Evolutionary conservation across 2,888 invertebrate genomes (phyloP).

Genomic region (Ecliptopera silaceata): DNA sequence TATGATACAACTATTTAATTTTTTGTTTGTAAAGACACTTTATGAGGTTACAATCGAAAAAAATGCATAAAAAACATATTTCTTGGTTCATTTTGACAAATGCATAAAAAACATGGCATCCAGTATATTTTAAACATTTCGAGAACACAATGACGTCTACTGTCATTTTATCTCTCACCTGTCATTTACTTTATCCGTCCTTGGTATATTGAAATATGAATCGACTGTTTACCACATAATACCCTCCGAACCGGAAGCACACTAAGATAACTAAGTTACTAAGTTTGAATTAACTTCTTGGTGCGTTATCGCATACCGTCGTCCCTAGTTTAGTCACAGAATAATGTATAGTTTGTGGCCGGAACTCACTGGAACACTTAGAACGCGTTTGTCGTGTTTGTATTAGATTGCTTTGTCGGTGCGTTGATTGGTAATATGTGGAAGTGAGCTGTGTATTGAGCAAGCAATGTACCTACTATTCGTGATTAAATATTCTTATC

Average conservation of each 20-base stretch:
- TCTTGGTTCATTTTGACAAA: too few species aligned
- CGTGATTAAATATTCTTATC: too few species aligned
- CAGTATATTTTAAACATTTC: background rate
- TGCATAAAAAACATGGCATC: background rate
- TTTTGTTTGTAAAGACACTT: too few species aligned
- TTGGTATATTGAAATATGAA: background rate
- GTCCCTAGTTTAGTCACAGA: conserved; percentile 17
- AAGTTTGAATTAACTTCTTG: conserved; percentile 23
- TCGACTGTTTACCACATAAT: conserved; percentile 15
- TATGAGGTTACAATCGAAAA: too few species aligned
- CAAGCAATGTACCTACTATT: too few species aligned
- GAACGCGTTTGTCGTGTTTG: background rate
- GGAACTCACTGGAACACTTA: background rate
- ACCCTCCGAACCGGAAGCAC: conserved; percentile 20
- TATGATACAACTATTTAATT: too few species aligned
- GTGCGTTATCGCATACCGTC: conserved; percentile 20
- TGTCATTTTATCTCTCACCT: conserved; percentile 21
- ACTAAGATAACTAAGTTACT: conserved; percentile 17
- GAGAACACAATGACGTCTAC: background rate
- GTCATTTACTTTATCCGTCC: conserved; percentile 1
- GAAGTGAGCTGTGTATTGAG: too few species aligned
- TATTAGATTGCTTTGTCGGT: too few species aligned
- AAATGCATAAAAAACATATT: too few species aligned
- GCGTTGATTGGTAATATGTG: too few species aligned
- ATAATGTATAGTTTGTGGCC: background rate